Evolutionary conservation across 2,888 invertebrate species (phyloP).

Genomic region (Lithophane semibrunnea): DNA sequence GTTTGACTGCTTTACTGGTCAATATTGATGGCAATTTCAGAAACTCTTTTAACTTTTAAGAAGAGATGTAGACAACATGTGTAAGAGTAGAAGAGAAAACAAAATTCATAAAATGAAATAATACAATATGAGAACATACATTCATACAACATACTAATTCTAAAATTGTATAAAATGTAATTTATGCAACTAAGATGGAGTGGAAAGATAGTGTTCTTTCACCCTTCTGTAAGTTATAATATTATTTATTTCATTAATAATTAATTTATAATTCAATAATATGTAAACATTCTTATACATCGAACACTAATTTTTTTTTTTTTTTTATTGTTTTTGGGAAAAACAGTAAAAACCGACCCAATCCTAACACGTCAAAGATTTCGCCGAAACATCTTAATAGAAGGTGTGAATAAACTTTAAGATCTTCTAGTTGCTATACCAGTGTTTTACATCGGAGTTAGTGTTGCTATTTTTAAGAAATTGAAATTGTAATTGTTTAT

Average conservation of each 20-base stretch:
- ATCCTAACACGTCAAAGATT: conserved; percentile 9
- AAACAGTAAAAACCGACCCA: conserved; percentile 1
- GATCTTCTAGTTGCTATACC: not conserved
- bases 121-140: not conserved
- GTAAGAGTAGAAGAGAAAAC: too few relatives aligned
- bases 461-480: not conserved
- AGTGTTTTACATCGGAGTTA: not conserved
- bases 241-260: too few relatives aligned
- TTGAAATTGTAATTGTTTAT: not conserved
- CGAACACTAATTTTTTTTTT: too few relatives aligned
- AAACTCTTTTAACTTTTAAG: not conserved
- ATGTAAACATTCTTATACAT: too few relatives aligned
- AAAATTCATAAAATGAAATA: not conserved
- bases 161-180: too few relatives aligned
- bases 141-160: too few relatives aligned
- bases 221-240: too few relatives aligned
- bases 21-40: not conserved
- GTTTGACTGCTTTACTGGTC: not conserved
- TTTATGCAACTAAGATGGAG: too few relatives aligned
- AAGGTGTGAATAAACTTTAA: conserved; percentile 7
- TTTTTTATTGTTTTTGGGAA: too few relatives aligned
- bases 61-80: too few relatives aligned
- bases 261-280: too few relatives aligned
- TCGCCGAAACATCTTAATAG: conserved; percentile 8
- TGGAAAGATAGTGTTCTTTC: too few relatives aligned